phyloP scores from a whole-genome alignment of 2,797 vertebrate genomes.

The Malurus splendens region DNA sequence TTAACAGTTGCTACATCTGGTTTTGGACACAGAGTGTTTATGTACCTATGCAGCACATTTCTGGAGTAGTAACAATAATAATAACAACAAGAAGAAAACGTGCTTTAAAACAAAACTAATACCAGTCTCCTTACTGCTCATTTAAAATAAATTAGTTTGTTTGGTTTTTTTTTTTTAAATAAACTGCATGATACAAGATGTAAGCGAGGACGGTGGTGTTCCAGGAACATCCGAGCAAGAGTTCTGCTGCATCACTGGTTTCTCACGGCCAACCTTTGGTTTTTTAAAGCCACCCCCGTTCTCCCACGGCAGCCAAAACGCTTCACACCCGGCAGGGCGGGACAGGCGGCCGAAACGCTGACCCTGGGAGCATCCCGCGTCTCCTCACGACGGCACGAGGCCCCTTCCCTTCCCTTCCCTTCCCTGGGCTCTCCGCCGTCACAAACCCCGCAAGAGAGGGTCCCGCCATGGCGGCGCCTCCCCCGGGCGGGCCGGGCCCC shows the following conservation, averaged over 20 bases:
- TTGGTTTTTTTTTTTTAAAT: background rate
- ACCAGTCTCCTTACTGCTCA: background rate
- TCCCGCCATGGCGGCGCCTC: background rate
- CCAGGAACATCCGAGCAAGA: background rate
- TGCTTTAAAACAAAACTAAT: slow-evolving; percentile 9
- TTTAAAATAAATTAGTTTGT: slow-evolving; percentile 8
- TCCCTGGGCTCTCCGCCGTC: background rate
- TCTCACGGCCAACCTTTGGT: slow-evolving; percentile 31
- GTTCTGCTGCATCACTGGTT: background rate
- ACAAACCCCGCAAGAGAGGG: background rate
- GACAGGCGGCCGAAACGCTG: background rate
- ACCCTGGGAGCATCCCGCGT: background rate
- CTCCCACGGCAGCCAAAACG: background rate
- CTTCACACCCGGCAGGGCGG: background rate
- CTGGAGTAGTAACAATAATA: background rate
- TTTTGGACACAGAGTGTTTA: slow-evolving; percentile 15
- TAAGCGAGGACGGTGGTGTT: background rate
- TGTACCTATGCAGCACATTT: background rate
- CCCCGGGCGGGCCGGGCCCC: background rate
- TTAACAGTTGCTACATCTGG: slow-evolving; percentile 26
- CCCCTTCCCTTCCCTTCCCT: slow-evolving; percentile 7
- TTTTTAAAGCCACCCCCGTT: slow-evolving; percentile 35
- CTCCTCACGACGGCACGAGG: slow-evolving; percentile 4
- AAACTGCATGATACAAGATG: background rate
- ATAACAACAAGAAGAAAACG: background rate